Evolutionary conservation across 2,888 invertebrate genomes (phyloP).

Genomic region (Rhabditophanes sp.): DNA sequence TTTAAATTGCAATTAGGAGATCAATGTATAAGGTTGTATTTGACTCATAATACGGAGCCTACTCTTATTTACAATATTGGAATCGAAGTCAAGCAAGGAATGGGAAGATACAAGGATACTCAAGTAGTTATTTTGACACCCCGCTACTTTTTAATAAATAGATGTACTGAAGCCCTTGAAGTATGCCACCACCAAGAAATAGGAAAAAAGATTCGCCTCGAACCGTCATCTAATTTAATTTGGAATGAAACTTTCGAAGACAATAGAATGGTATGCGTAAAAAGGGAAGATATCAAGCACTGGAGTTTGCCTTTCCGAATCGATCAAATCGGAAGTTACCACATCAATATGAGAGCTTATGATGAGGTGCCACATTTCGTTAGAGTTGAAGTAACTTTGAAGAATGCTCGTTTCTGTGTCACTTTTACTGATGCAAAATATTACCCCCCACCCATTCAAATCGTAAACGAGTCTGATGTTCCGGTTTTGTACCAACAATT

Average conservation of each 20-base stretch:
- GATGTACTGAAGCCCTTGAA: slow-evolving; percentile 60
- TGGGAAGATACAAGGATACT: slow-evolving; percentile 73
- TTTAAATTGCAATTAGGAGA: slow-evolving; percentile 31
- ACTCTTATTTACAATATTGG: slow-evolving; percentile 49
- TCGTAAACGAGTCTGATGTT: slow-evolving; percentile 83
- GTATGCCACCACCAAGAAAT: slow-evolving; percentile 70
- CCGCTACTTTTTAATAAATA: slow-evolving; percentile 78
- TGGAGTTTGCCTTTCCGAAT: slow-evolving; percentile 87
- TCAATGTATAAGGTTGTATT: slow-evolving; percentile 25
- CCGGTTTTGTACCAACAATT: slow-evolving; percentile 59
- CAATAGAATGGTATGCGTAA: slow-evolving; percentile 70
- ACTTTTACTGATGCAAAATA: slow-evolving; percentile 77
- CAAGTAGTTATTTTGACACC: slow-evolving; percentile 81
- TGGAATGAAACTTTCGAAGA: slow-evolving; percentile 92
- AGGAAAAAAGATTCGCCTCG: too few relatives aligned
- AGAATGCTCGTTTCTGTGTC: slow-evolving; percentile 75
- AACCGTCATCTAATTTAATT: slow-evolving; percentile 77
- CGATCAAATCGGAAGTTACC: slow-evolving; percentile 66
- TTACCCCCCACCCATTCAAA: slow-evolving; percentile 76
- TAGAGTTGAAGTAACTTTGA: slow-evolving; percentile 67
- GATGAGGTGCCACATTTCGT: slow-evolving; percentile 65
- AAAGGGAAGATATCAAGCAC: slow-evolving; percentile 56
- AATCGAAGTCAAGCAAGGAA: slow-evolving; percentile 69
- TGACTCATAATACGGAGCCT: slow-evolving; percentile 17
- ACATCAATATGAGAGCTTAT: slow-evolving; percentile 67